Base-by-base conservation (phyloP, 2,113 vertebrate species). In the Heliornis fulica region DNA sequence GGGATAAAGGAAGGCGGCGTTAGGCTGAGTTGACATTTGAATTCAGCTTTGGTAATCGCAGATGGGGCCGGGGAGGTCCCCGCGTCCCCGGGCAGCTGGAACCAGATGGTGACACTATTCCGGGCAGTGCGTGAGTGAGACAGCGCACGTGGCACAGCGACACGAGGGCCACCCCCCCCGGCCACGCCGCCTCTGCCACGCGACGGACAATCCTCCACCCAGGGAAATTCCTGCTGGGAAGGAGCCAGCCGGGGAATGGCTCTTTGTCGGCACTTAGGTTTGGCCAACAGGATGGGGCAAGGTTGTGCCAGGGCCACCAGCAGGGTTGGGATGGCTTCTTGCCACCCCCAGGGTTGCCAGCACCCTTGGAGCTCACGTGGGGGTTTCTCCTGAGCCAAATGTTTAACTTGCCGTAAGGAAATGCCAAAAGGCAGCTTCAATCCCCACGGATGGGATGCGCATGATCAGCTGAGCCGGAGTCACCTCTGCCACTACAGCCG, bases 401-500 rank as follows among this genome's bases (percentile, higher is more conserved):
- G 78, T 90, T 43, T 46, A 91, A 11, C 65, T 60, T 94, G 9
- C 83, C 59, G 10, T 26, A 4, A 54, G 89, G 63, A 87, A 85
- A 40, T 2, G 19, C 54, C 50, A 40, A 92, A 91, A 61, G 45
- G 41, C 71, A 86, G 29, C 32, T 61, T 92, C 93, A 93, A 57
- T 86, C 87, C 87, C 74, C 0, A 0, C 0, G 0, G 81, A 50
- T n/a, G 0, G 2, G 53, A 56, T 2, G 3, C 19, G 64, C 1
- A 2, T 83, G 85, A 64, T 43, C 14, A 9, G 90, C 79, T 94
- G 86, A 94, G 89, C 90, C 0, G 1, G 76, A 80, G 94, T 97
- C 95, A 93, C 94, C 95, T 96, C 89, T 77, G 36, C 69, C 0
- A 0, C 13, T 1, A 4, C 40, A 22, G 14, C 43, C 1, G 5